Conservation (phyloP, 1,140 invertebrate genomes). For the Dolichoris vasculosae region DNA sequence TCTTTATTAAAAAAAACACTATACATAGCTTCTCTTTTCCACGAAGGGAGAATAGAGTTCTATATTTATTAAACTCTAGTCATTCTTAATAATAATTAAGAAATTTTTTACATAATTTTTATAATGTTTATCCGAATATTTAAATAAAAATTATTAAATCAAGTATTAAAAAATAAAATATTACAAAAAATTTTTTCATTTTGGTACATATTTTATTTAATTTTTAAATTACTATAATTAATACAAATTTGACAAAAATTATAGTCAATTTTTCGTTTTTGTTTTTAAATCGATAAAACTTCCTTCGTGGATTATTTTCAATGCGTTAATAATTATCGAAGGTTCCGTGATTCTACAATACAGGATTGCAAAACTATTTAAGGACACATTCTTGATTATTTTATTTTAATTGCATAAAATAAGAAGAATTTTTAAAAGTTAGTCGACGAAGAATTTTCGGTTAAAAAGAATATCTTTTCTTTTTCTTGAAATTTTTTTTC, state of each 20-base stretch:
- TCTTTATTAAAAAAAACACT: neutral
- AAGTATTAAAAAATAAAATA: too few species aligned
- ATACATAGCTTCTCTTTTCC: neutral
- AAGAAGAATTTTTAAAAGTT: neutral
- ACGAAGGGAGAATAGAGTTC: slow-evolving; percentile 20
- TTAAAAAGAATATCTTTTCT: neutral
- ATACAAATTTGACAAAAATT: too few species aligned
- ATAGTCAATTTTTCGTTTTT: too few species aligned
- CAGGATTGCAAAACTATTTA: neutral
- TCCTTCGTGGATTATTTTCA: slow-evolving; percentile 28
- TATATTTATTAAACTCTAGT: neutral
- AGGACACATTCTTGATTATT: slow-evolving; percentile 23
- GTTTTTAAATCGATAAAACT: too few species aligned
- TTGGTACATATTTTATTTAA: too few species aligned
- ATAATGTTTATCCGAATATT: neutral
- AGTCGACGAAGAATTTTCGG: neutral
- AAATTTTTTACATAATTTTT: neutral
- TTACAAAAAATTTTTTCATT: too few species aligned
- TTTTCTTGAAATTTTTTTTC: neutral
- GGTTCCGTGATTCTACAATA: slow-evolving; percentile 9
- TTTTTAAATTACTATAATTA: too few species aligned
- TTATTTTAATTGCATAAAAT: slow-evolving; percentile 35
- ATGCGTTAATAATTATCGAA: slow-evolving; percentile 3
- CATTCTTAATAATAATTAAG: neutral
- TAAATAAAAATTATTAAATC: neutral